Evolutionary conservation across 2,888 invertebrate species (phyloP), one percentile per base, ranked within the genome.

Genomic region (Cheilosia pagana): DNA sequence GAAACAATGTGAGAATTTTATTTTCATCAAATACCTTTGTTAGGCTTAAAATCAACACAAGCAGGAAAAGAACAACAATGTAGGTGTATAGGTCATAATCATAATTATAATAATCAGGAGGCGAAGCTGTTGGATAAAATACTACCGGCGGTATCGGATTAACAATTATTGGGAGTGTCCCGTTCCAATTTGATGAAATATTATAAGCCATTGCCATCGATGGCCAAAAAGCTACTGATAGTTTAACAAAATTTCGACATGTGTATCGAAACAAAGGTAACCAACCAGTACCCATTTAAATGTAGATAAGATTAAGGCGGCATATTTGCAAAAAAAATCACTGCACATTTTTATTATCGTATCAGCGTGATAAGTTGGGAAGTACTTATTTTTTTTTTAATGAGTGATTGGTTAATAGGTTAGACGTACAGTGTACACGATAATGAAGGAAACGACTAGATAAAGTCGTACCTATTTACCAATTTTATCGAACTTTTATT

Each of bases 271-370:
- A 10, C n/a, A 53, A 35, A 16, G 19, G 25, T 35, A 39, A 23
- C 53, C 25, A 39, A 23, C 53, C 25, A 57, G 39, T 23, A 39
- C 16, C 45, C 25, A 57, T 39, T 57, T 25, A 23, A 52, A 71
- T 52, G 3, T 60, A 31, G 76, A 76, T 76, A 68, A 76, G 67
- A 52, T 48, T 48, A 8, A 23, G 43, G 23, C 53, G 39, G 48
- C 3, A 28, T 39, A 52, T 41, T 41, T 12, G 43, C 25, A 19
- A 76, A 57, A 53, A 50, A 21, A 21, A 23, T 21, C 23, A 23
- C 19, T 6, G 16, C 23, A 53, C 68, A 53, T 52, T 41, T 60
- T n/a, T 28, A n/a, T n/a, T 53, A 14, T 45, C 12, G 28, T 70
- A 70, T 62, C 77, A 41, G 25, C 3, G 50, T 52, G 62, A 62